Evolutionary conservation across 2,797 vertebrate genomes (phyloP), one percentile per base, ranked within the genome.

Genomic region (Ctenosaura bakeri): DNA sequence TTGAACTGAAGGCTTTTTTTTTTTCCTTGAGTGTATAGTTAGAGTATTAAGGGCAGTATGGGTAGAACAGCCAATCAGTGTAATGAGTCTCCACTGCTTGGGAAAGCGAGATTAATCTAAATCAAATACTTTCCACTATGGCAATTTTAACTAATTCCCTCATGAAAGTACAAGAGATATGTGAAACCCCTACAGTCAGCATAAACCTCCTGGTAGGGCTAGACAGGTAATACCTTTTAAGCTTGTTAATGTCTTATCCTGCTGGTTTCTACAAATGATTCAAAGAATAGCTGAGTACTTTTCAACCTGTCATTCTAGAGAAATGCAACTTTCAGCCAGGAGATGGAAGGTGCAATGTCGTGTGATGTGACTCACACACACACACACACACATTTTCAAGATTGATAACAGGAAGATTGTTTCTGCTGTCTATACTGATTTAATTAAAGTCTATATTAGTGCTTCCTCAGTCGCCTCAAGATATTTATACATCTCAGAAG

Each of bases 231-330:
- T 97, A 96, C 94, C 95, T 97, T 97, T 96, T 96, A 97, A 97
- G 96, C 96, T 97, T 97, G 96, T 97, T 97, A 97, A 96, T 97
- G 95, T 97, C 96, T 97, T 96, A 96, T 94, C 96, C 96, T 95
- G 96, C 96, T 97, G 96, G 91, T 94, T 96, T 96, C 96, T 96
- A 96, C 95, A 94, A 95, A 93, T 76, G 93, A 94, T 95, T 97
- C 90, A 93, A 94, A 97, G 96, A 96, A 97, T 92, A 93, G 94
- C 95, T 91, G 92, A 90, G 80, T 95, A 92, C 92, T 95, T 95
- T 94, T 95, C 95, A 95, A 94, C 88, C 90, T 94, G 80, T 94
- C 93, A 91, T 94, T 95, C 95, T 73, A 95, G 93, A 92, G 91
- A 92, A 96, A 96, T 90, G 89, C 66, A 94, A 95, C 92, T 94